Conservation (phyloP, 2,888 invertebrate species). For the Pterobdella sp. region DNA sequence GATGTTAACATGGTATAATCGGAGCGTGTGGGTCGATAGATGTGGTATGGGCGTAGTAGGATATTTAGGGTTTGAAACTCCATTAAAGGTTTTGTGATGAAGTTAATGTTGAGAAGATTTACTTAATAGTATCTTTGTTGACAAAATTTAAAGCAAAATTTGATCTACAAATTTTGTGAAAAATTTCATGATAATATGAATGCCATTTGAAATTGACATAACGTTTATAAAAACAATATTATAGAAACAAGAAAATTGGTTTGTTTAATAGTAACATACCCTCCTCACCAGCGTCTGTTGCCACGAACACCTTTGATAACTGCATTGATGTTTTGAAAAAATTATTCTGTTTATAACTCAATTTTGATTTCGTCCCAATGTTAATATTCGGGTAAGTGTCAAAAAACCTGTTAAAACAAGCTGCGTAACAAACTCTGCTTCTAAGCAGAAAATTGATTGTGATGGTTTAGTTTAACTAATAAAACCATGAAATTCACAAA, state of each 20-base stretch:
- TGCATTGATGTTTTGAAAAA: too few relatives aligned
- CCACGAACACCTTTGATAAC: conserved; percentile 62
- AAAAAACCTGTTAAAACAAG: too few relatives aligned
- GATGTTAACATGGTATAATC: too few relatives aligned
- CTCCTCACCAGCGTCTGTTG: conserved; percentile 68
- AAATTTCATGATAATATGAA: background rate
- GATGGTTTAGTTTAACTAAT: too few relatives aligned
- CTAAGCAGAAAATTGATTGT: too few relatives aligned
- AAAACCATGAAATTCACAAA: too few relatives aligned
- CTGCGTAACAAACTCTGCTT: too few relatives aligned
- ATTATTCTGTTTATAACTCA: too few relatives aligned
- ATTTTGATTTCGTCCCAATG: too few relatives aligned
- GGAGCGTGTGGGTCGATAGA: background rate
- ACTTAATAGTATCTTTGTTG: too few relatives aligned
- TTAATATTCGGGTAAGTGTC: too few relatives aligned
- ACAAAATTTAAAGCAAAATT: too few relatives aligned
- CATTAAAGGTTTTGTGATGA: background rate
- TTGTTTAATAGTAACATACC: conserved; percentile 37
- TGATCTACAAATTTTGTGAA: background rate
- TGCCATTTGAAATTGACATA: background rate
- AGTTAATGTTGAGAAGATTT: background rate
- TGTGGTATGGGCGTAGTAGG: background rate
- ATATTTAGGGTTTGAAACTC: background rate
- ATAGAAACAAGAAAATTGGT: background rate
- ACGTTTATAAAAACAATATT: background rate